phyloP scores from a whole-genome alignment of 2,797 vertebrate genomes.

The Eulemur albifrons region DNA sequence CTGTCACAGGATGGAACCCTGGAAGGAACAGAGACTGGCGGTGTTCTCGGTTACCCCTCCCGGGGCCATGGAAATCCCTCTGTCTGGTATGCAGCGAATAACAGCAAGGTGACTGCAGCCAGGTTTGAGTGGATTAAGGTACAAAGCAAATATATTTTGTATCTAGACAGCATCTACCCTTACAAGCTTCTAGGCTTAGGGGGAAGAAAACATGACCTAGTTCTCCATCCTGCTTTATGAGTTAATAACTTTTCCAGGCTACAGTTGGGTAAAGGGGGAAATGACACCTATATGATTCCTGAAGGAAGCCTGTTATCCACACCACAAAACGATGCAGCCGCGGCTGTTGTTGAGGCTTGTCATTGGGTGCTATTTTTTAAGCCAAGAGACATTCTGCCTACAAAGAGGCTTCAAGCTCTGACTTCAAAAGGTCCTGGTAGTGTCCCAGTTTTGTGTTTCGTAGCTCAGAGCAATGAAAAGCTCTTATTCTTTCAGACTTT shows the following conservation, averaged over 20 bases:
- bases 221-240: not conserved
- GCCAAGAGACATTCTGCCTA: not conserved
- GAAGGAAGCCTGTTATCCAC: too few species aligned
- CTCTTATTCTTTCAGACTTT: not conserved
- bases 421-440: not conserved
- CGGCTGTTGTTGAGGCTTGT: not conserved
- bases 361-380: not conserved
- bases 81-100: not conserved
- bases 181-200: too few species aligned
- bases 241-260: not conserved
- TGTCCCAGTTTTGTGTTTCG: not conserved
- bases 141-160: not conserved
- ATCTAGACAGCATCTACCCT: not conserved
- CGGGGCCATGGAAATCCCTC: not conserved
- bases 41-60: not conserved
- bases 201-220: not conserved
- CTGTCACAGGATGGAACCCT: not conserved
- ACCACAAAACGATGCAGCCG: rapidly evolving
- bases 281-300: rapidly evolving
- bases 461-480: not conserved
- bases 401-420: not conserved
- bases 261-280: rapidly evolving
- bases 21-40: not conserved
- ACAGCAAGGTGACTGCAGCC: not conserved
- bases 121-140: not conserved